A percentile compares a stretch with the other conserved stretches of the same genome.
These are phyloP conservation scores for Drosophila triauraria DNA, from an alignment of 1,140 invertebrate species.

Conservation along the genomic window DNA sequence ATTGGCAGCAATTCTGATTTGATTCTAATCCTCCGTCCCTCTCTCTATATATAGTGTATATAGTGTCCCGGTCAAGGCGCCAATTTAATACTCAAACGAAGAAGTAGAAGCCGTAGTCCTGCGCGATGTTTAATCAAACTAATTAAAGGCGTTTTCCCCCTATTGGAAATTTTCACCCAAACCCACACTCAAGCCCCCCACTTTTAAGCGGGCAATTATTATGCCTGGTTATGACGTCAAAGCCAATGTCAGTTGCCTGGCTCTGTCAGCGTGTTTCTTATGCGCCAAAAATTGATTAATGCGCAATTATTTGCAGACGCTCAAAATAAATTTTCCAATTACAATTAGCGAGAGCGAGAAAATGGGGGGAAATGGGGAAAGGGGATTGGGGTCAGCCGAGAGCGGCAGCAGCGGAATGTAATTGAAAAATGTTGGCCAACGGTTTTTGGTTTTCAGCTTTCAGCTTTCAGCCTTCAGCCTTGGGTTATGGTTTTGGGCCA, in stretches of 20 bases:
- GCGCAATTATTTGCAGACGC: constrained; percentile 76
- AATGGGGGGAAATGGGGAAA: neutral
- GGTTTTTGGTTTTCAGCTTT: constrained; percentile 29
- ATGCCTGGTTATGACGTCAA: constrained; percentile 44
- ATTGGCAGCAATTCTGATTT: constrained; percentile 29
- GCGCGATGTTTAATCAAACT: constrained; percentile 18
- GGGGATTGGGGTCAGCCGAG: constrained; percentile 1
- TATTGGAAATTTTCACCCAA: neutral
- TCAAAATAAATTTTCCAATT: constrained; percentile 69
- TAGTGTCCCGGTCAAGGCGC: neutral
- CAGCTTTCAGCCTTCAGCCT: neutral
- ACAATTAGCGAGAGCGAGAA: constrained; percentile 36
- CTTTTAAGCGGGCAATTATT: constrained; percentile 25
- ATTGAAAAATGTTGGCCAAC: constrained; percentile 61
- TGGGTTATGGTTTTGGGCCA: constrained; percentile 4
- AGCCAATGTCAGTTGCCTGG: constrained; percentile 34
- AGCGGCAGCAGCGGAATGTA: constrained; percentile 20
- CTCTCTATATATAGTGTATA: neutral
- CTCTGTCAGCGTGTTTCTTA: constrained; percentile 19
- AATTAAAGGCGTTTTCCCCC: constrained; percentile 20
- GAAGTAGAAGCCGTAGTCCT: neutral
- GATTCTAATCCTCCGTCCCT: constrained; percentile 7
- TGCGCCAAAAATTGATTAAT: constrained; percentile 63
- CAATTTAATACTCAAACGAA: neutral
- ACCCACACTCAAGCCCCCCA: neutral